Evolutionary conservation across 2,888 invertebrate species (phyloP), one percentile per base, ranked within the genome.

Genomic region (Eulithis testata): DNA sequence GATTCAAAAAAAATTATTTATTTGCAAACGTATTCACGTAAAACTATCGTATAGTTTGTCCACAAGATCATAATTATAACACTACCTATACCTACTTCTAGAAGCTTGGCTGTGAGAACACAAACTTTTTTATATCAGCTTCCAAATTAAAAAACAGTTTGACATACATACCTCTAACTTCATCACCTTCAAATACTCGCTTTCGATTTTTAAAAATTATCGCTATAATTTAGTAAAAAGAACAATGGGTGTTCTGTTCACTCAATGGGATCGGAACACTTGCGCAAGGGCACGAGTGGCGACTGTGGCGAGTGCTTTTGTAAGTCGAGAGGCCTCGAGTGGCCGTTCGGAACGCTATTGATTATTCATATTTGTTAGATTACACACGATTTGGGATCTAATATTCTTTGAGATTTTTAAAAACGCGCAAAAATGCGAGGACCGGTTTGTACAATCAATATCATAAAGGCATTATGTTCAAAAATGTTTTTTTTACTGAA

Each of bases 271-370:
- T 64, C 62, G 58, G 64, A 65, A 64, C 64, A 70, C 71, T 72
- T 70, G 72, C 69, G 72, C 70, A 71, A 69, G 70, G 67, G 70
- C 72, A 71, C 57, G 54, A 68, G 59, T 59, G 65, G 65, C 63
- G 54, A 71, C 68, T 55, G 59, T 59, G 61, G 65, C 63, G 54
- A 71, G 69, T 55, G 70, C 71, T 70, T 71, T 73, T 73, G 71
- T 73, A 52, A 61, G 54, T 70, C 53, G 51, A 73, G 72, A 59
- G 68, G 61, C 49, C 36, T 71, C 14, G 60, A 72, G 72, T 58
- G 61, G 27, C 2, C 50, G 53, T 14, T 14, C 37, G 21, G 59
- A 65, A 62, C 58, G 68, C 40, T 67, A 68, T 69, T 61, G 67
- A 64, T 70, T 69, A 71, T 69, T 66, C 61, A 69, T 66, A 66